Base-by-base conservation (phyloP, 2,797 vertebrate species). In the Emydoidea blandingii region DNA sequence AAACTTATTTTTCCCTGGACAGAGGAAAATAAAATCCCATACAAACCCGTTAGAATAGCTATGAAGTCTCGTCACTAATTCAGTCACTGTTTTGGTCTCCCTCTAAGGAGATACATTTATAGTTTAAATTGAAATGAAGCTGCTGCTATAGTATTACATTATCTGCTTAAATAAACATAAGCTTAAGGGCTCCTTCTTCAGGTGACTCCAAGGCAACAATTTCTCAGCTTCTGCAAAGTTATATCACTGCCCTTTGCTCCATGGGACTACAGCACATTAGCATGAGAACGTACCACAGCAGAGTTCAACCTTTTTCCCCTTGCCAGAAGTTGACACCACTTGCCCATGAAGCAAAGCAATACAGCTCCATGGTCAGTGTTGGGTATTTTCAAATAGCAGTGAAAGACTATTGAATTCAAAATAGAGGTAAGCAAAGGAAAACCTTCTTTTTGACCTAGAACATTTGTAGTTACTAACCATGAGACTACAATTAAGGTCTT, bases 181-280 rank as follows among this genome's bases (percentile, higher is more conserved):
- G 2, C 8, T 87, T n/a, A 6, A 23, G 5, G 88, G 54, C 2
- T 34, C 86, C 56, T 1, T 12, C 65, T 21, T 74, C 41, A 19
- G 10, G 37, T 6, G 25, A 5, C 6, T 72, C 3, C 2, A 88
- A 82, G 12, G 1, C 21, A 19, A 5, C 0, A 0, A 15, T 2
- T 65, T 92, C 49, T 57, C 37, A 3, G 2, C 6, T 91, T 25
- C 29, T 68, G 2, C 8, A 37, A 72, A 2, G 5, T 5, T 2
- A 9, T 21, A n/a, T 37, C 19, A 19, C 3, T 29, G 44, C 1
- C 1, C 3, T 2, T 27, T 41, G 5, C 5, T n/a, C 68, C 12
- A 68, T 0, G 52, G 8, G 12, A 3, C 6, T 9, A 47, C 65
- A 79, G n/a, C 1, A 25, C 44, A 59, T 4, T 10, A 59, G 27